A percentile compares a stretch with the other conserved stretches of the same genome.
These are phyloP conservation scores for Dicentrarchus labrax DNA, from an alignment of 2,113 vertebrate genomes.

Conservation along the genomic window DNA sequence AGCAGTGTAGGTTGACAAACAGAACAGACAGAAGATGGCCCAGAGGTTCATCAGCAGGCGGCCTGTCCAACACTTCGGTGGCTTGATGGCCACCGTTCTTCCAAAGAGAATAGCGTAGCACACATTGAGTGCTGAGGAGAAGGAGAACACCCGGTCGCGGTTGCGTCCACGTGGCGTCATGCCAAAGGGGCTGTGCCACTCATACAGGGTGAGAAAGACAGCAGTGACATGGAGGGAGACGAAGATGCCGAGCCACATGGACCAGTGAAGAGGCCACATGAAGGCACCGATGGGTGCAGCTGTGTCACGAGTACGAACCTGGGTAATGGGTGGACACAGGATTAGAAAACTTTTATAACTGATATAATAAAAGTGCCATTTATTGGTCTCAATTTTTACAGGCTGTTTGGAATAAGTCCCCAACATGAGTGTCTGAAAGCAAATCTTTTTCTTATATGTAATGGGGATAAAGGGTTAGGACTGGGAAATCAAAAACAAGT, in stretches of 20 bases:
- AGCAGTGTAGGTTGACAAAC: slow-evolving; percentile 95
- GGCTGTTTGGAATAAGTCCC: neutral
- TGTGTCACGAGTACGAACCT: slow-evolving; percentile 92
- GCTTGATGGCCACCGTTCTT: slow-evolving; percentile 95
- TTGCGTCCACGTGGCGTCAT: slow-evolving; percentile 95
- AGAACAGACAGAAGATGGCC: slow-evolving; percentile 97
- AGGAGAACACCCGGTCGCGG: slow-evolving; percentile 93
- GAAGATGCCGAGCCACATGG: slow-evolving; percentile 97
- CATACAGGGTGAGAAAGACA: slow-evolving; percentile 95
- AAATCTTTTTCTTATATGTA: too few species aligned
- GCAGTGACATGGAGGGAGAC: slow-evolving; percentile 93
- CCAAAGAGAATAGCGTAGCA: slow-evolving; percentile 98
- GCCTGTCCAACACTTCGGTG: slow-evolving; percentile 95
- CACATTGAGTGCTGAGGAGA: slow-evolving; percentile 95
- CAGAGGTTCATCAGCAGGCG: slow-evolving; percentile 98
- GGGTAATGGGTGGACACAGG: neutral
- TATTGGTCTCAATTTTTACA: neutral
- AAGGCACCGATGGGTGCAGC: slow-evolving; percentile 94
- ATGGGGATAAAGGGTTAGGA: neutral
- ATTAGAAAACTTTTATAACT: neutral
- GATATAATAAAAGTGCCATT: neutral
- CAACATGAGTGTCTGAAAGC: too few species aligned
- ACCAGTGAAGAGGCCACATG: slow-evolving; percentile 98
- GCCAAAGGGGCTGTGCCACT: slow-evolving; percentile 96
- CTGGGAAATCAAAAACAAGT: neutral